Evolutionary conservation across 2,797 vertebrate species (phyloP).

Genomic region (Dendrocincla tyrannina): DNA sequence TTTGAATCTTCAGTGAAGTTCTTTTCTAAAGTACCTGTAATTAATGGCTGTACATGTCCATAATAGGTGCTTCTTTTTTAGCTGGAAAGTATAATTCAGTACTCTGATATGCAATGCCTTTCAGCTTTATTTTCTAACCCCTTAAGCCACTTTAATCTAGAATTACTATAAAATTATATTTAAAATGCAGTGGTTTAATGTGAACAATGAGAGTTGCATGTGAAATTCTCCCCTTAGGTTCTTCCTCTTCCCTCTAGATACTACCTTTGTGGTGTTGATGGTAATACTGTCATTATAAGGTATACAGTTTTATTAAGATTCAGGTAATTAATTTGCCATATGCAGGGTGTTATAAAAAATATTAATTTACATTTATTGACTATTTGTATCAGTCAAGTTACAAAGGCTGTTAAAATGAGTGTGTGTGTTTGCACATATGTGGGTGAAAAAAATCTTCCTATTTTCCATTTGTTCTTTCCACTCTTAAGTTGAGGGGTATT

Average conservation of each 20-base stretch:
- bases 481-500: conserved; percentile 51
- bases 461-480: conserved; percentile 40
- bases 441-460: not conserved
- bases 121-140: not conserved
- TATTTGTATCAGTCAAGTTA: not conserved
- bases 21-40: not conserved
- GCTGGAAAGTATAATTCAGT: not conserved
- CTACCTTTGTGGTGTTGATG: not conserved
- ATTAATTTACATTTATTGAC: not conserved
- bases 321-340: not conserved
- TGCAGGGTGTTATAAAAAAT: not conserved
- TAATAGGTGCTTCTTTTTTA: not conserved
- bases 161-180: not conserved
- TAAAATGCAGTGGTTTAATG: not conserved
- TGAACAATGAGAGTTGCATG: not conserved
- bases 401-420: not conserved
- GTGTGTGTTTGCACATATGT: not conserved
- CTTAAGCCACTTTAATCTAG: not conserved
- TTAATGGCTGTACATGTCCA: not conserved
- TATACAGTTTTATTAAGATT: not conserved
- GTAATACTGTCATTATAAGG: not conserved
- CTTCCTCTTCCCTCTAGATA: not conserved
- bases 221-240: not conserved
- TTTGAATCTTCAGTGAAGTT: not conserved
- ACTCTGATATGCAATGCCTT: not conserved